These are phyloP conservation scores for Dryocosmus kuriphilus DNA, from an alignment of 2,888 invertebrate genomes.

Conservation along the genomic window DNA sequence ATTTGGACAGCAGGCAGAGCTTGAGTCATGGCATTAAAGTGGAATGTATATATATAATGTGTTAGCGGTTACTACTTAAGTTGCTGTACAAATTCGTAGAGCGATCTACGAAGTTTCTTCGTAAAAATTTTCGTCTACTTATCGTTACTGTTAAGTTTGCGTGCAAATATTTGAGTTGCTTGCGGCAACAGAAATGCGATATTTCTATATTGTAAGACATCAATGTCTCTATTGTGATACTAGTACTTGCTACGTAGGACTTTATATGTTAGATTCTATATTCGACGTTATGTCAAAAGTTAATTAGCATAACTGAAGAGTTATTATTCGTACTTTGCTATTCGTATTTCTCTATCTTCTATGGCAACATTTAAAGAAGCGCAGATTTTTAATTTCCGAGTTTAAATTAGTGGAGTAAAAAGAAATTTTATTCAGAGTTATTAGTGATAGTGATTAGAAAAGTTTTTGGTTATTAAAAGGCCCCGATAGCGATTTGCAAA, in stretches of 20 bases:
- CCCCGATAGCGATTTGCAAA: conserved; percentile 23
- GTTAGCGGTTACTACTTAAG: conserved; percentile 25
- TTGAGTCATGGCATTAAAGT: conserved; percentile 27
- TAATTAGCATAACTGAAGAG: conserved; percentile 18
- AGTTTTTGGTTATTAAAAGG: neutral
- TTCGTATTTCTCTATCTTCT: conserved; percentile 25
- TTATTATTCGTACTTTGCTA: conserved; percentile 24
- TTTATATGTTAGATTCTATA: conserved; percentile 39
- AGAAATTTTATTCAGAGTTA: conserved; percentile 41
- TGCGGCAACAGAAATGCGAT: conserved; percentile 18
- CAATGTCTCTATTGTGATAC: conserved; percentile 27
- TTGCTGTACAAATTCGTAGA: conserved; percentile 27
- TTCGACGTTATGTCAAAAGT: conserved; percentile 37
- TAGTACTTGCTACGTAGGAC: conserved; percentile 27
- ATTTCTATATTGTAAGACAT: conserved; percentile 37
- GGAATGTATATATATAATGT: conserved; percentile 5
- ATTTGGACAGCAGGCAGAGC: conserved; percentile 20
- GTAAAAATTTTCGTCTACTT: neutral
- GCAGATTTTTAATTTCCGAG: neutral
- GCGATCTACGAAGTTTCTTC: conserved; percentile 1
- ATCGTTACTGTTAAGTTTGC: conserved; percentile 34
- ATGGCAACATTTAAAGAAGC: neutral
- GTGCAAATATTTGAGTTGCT: conserved; percentile 30
- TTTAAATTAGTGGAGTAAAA: neutral
- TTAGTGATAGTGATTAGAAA: conserved; percentile 64